A percentile compares a stretch with the other conserved stretches of the same genome.
phyloP scores from a whole-genome alignment of 2,888 invertebrate genomes.

The Platynereis dumerilii region DNA sequence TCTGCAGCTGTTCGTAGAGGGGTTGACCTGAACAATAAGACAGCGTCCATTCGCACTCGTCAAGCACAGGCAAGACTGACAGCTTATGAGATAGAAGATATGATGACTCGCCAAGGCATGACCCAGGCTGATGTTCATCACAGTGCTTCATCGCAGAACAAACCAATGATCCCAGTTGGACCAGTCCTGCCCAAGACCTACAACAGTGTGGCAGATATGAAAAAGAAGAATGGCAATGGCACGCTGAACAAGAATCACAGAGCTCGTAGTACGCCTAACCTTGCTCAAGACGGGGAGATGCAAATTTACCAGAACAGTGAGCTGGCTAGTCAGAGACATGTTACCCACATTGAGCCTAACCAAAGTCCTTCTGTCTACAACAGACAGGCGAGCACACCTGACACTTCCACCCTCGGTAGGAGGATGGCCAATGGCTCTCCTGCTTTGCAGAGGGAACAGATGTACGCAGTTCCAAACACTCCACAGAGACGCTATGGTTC shows the following conservation, averaged over 20 bases:
- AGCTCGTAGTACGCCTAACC: conserved; percentile 20
- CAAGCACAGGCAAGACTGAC: conserved; percentile 60
- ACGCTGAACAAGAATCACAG: conserved; percentile 8
- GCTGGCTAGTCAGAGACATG: conserved; percentile 3
- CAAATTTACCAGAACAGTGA: neutral
- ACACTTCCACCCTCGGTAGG: neutral
- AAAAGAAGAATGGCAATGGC: conserved; percentile 15
- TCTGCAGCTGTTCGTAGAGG: conserved; percentile 13
- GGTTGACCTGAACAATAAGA: conserved; percentile 64
- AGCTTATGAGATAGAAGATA: conserved; percentile 27
- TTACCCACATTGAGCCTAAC: conserved; percentile 8
- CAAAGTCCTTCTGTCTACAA: neutral
- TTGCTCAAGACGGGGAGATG: conserved; percentile 1
- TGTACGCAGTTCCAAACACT: conserved; percentile 25
- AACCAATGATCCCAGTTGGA: conserved; percentile 14
- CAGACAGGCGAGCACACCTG: neutral
- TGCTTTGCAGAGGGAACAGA: conserved; percentile 3
- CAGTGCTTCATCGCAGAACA: neutral
- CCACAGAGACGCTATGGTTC: conserved; percentile 2
- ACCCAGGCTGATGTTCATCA: neutral
- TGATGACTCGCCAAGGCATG: conserved; percentile 23
- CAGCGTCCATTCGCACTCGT: conserved; percentile 88
- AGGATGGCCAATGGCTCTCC: neutral
- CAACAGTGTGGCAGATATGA: conserved; percentile 19
- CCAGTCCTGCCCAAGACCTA: conserved; percentile 15